phyloP scores from a whole-genome alignment of 2,888 invertebrate species.

The Andrena marginata region DNA sequence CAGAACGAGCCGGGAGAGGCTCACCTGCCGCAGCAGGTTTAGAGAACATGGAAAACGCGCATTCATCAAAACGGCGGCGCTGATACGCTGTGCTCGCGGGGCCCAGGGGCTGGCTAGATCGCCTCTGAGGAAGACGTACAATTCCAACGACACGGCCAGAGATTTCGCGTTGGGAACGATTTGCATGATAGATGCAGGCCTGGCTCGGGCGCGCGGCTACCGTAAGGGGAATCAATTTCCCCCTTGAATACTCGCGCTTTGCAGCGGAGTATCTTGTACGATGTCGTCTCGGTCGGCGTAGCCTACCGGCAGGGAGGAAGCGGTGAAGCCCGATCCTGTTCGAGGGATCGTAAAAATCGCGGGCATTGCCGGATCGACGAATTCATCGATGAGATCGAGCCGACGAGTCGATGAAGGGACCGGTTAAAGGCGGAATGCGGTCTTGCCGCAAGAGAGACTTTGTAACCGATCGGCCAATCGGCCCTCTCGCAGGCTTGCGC shows the following conservation, averaged over 20 bases:
- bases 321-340: slow-evolving; percentile 65
- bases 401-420: slow-evolving; percentile 74
- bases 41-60: slow-evolving; percentile 18
- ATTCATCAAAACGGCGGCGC: slow-evolving; percentile 29
- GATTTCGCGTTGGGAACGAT: background rate
- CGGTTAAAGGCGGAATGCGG: slow-evolving; percentile 81
- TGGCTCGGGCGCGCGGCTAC: background rate
- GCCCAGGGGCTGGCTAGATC: background rate
- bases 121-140: background rate
- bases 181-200: slow-evolving; percentile 7
- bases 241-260: background rate
- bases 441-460: slow-evolving; percentile 79
- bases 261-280: background rate
- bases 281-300: slow-evolving; percentile 8
- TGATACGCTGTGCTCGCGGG: background rate
- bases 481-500: slow-evolving; percentile 65
- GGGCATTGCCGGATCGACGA: slow-evolving; percentile 70
- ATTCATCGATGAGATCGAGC: slow-evolving; percentile 74
- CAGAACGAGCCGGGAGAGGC: slow-evolving; percentile 18
- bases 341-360: slow-evolving; percentile 64
- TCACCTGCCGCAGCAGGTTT: slow-evolving; percentile 8
- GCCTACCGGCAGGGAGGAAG: slow-evolving; percentile 26
- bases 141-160: background rate
- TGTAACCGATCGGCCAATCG: slow-evolving; percentile 78
- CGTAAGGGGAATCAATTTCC: slow-evolving; percentile 4